Evolutionary conservation across 2,113 vertebrate genomes (phyloP).

Genomic region (Tenebrosternarchus preto): DNA sequence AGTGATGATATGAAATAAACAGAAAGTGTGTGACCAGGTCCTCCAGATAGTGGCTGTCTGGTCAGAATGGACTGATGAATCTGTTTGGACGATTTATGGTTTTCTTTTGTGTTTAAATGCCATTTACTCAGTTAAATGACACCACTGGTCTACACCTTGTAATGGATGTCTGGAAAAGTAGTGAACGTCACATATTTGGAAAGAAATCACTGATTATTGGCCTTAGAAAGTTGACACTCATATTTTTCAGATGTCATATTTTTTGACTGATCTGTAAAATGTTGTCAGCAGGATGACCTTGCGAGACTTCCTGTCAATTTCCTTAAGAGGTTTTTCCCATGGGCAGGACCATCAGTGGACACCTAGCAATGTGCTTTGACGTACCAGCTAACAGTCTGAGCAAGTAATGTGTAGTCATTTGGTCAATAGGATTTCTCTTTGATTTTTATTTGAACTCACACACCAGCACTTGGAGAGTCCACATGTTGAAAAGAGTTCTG

Average conservation of each 20-base stretch:
- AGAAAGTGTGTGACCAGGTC: constrained; percentile 52
- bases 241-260: background rate
- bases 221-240: background rate
- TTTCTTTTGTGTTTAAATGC: constrained; percentile 6
- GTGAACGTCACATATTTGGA: background rate
- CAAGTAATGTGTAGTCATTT: no score
- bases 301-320: no score
- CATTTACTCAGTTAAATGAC: background rate
- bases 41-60: constrained; percentile 40
- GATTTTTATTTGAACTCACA: no score
- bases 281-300: no score
- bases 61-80: constrained; percentile 50
- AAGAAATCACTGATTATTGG: background rate
- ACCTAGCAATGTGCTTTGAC: no score
- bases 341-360: no score
- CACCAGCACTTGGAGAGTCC: no score
- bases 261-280: no score
- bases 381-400: no score
- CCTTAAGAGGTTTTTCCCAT: no score
- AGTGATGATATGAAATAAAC: constrained; percentile 53
- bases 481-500: no score
- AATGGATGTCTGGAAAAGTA: background rate
- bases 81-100: constrained; percentile 44
- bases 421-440: no score
- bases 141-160: background rate